Evolutionary conservation across 2,797 vertebrate genomes (phyloP).

Genomic region (Limnodromus scolopaceus): DNA sequence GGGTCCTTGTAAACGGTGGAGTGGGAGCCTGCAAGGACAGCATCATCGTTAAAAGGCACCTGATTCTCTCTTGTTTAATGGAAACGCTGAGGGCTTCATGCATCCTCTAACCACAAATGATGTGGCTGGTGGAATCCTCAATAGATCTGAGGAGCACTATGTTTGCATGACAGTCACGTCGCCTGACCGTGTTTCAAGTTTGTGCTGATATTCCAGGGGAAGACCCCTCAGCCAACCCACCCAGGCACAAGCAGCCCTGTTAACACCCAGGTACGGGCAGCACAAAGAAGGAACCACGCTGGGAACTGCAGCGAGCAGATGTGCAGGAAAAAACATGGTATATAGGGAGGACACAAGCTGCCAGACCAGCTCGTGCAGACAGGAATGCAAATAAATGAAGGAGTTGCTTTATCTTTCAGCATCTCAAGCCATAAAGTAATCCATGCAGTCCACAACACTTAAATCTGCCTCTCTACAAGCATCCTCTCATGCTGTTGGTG

Average conservation of each 20-base stretch:
- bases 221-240: background rate
- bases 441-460: background rate
- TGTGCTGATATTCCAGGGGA: background rate
- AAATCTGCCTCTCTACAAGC: background rate
- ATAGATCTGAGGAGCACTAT: background rate
- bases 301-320: background rate
- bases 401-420: background rate
- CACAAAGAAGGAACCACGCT: background rate
- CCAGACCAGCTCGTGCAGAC: background rate
- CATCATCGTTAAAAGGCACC: background rate
- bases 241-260: background rate
- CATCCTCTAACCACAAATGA: background rate
- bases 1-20: slow-evolving; percentile 96
- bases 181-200: background rate
- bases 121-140: background rate
- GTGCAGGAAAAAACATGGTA: background rate
- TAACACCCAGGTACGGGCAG: background rate
- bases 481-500: background rate
- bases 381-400: background rate
- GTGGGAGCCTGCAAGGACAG: slow-evolving; percentile 84
- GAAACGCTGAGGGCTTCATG: background rate
- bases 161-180: background rate
- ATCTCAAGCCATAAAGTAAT: background rate
- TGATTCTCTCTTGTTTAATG: background rate
- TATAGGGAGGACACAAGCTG: background rate